phyloP scores from a whole-genome alignment of 2,113 vertebrate genomes.

The Pan paniscus region DNA sequence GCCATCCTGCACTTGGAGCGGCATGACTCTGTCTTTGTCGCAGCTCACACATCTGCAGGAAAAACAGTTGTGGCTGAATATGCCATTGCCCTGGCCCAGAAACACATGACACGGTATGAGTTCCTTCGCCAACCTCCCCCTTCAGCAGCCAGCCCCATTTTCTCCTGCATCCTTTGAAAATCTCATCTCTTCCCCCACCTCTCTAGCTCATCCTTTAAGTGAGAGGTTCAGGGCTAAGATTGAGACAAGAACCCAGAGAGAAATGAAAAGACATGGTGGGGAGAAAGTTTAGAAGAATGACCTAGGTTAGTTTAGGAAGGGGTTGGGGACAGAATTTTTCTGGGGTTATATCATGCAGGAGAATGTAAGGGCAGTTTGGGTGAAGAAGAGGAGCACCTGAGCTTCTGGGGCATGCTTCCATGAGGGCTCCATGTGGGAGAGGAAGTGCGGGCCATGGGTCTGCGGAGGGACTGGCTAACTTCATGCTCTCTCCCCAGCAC shows the following conservation, averaged over 20 bases:
- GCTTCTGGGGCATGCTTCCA: not conserved
- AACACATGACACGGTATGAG: slow-evolving; percentile 94
- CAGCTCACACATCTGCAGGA: slow-evolving; percentile 93
- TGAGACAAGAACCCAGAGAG: not conserved
- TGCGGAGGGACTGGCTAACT: not conserved
- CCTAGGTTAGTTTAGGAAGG: not conserved
- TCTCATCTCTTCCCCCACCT: rapidly evolving
- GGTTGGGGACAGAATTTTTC: not conserved
- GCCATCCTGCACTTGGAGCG: slow-evolving; percentile 91
- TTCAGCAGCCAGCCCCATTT: not conserved
- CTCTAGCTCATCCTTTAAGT: not conserved
- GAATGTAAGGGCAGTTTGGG: not conserved
- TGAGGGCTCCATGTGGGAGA: not conserved
- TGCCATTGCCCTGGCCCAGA: slow-evolving; percentile 93
- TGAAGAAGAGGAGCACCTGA: not conserved
- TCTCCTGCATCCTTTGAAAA: not conserved
- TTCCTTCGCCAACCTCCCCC: not conserved
- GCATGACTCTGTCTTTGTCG: slow-evolving; percentile 92
- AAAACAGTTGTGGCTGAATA: slow-evolving; percentile 96
- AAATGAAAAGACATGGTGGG: not conserved
- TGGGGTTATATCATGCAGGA: not conserved
- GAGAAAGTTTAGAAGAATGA: not conserved
- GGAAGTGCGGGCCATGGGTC: not conserved
- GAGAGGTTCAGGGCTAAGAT: not conserved
- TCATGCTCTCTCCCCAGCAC: slow-evolving; percentile 80